phyloP scores from a whole-genome alignment of 2,797 vertebrate species.

The Enteromius unitaeniatus region DNA sequence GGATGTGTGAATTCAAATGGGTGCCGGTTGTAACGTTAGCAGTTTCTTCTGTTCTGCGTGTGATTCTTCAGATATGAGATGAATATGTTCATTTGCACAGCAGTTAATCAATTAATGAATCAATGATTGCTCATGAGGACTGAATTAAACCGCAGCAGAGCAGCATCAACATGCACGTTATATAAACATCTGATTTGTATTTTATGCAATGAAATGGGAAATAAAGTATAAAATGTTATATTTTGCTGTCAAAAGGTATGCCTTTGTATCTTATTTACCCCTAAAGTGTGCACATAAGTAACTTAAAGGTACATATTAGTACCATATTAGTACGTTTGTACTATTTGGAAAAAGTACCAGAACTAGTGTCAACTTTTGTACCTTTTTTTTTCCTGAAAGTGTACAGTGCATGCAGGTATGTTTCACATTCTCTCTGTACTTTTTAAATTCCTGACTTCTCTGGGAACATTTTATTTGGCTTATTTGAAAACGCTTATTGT shows the following conservation, averaged over 20 bases:
- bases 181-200: conserved; percentile 20
- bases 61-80: conserved; percentile 9
- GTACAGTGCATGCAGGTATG: not conserved
- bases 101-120: not conserved
- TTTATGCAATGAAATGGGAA: not conserved
- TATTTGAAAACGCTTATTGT: conserved; percentile 30
- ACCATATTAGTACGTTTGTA: not conserved
- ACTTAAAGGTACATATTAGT: not conserved
- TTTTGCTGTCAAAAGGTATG: not conserved
- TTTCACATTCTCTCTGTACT: not conserved
- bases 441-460: not conserved
- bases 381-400: not conserved
- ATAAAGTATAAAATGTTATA: not conserved
- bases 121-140: conserved; percentile 36
- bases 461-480: conserved; percentile 15
- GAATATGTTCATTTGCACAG: not conserved
- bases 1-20: conserved; percentile 64
- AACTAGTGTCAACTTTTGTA: not conserved
- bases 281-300: not conserved
- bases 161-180: conserved; percentile 55
- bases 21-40: conserved; percentile 55
- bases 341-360: too few species aligned
- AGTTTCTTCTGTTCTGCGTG: conserved; percentile 47
- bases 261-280: not conserved
- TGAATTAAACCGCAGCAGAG: conserved; percentile 52